Evolutionary conservation across 2,888 invertebrate genomes (phyloP), one percentile per base, ranked within the genome.

Genomic region (Tillus elongatus): DNA sequence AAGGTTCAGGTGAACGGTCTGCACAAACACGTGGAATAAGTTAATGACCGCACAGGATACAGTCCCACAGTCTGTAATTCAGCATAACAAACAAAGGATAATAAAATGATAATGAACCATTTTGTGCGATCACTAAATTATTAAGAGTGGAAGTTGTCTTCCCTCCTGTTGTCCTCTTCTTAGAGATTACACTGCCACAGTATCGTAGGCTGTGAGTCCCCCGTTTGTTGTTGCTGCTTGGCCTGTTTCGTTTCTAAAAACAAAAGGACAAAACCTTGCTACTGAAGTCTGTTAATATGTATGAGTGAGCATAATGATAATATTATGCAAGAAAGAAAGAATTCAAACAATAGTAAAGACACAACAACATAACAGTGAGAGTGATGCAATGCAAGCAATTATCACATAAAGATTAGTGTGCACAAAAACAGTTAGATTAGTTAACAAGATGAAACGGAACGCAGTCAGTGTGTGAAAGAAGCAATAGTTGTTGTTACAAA

Each of bases 141-240:
- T 6, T n/a, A 10, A 10, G n/a, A 29, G 30, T 6, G 30, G 37
- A 35, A 39, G 35, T 28, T 30, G 30, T 29, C 33, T 30, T 33
- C 35, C 15, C 27, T 19, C 4, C 29, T 31, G 24, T 10, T 35
- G 29, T 46, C 32, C 14, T 35, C 34, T 58, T 59, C 67, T 82
- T 85, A 89, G 80, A 89, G 78, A 77, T 90, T 89, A 90, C 87
- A 90, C 89, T 88, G 90, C 90, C 88, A 90, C 85, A 85, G 89
- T 89, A 88, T 90, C 88, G 87, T 89, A 89, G 85, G 90, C 84
- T 87, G 89, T 86, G 87, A 88, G 82, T 84, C 88, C 87, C 74
- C 80, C 75, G 77, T 78, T 81, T 79, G 83, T 79, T 51, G 69
- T 69, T 79, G 76, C 78, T 80, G 77, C 50, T 80, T 77, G 78